Conservation (phyloP, 1,140 invertebrate genomes). For the Holcopasites calliopsidis region DNA sequence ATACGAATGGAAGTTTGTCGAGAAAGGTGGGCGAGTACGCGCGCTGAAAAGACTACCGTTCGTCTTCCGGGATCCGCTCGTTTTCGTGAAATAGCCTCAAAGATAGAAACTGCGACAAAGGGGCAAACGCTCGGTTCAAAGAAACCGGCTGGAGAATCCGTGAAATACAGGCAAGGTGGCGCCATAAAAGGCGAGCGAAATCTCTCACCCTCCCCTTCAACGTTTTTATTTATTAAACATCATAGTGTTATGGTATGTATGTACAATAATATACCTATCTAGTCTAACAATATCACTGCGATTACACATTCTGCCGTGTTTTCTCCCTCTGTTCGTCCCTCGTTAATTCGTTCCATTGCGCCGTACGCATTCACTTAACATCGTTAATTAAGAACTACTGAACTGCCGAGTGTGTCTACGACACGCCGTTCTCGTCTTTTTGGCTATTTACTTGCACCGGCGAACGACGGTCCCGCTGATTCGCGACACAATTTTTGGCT, state of each 20-base stretch:
- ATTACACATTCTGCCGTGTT: slow-evolving; percentile 56
- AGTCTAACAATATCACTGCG: slow-evolving; percentile 72
- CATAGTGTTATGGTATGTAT: slow-evolving; percentile 70
- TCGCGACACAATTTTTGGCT: not conserved
- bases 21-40: not conserved
- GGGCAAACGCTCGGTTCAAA: not conserved
- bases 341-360: slow-evolving; percentile 1
- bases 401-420: slow-evolving; percentile 28
- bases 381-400: slow-evolving; percentile 50
- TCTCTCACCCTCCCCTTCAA: slow-evolving; percentile 49
- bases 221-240: slow-evolving; percentile 73
- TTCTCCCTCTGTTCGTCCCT: slow-evolving; percentile 7
- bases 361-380: slow-evolving; percentile 28
- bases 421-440: not conserved
- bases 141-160: not conserved
- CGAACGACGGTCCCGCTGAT: not conserved
- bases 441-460: not conserved
- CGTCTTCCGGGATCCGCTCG: slow-evolving; percentile 46
- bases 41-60: slow-evolving; percentile 19
- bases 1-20: slow-evolving; percentile 12
- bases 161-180: too few relatives aligned
- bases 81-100: slow-evolving; percentile 43
- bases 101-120: slow-evolving; percentile 47
- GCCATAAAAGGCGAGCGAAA: slow-evolving; percentile 23
- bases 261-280: slow-evolving; percentile 74